Evolutionary conservation across 35 echinoderm and acorn worm genomes (phyloP), one percentile per base, ranked within the genome.

Genomic region (Holothuria glaberrima): DNA sequence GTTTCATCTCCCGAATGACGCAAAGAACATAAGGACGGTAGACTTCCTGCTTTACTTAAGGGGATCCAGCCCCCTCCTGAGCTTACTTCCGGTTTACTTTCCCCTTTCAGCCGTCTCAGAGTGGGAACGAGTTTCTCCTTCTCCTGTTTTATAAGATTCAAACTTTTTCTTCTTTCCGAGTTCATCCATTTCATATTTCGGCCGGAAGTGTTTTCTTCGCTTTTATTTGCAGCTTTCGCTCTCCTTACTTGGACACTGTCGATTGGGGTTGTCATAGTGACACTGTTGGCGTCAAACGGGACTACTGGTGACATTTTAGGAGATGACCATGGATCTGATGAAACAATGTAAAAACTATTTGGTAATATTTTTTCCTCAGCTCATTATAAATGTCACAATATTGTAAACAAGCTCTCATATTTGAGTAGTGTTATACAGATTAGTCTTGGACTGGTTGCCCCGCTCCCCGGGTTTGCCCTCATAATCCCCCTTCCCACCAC

Each of bases 161-260:
- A 41, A 14, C 21, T 9, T 75, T 22, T 75, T 45, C 41, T 31
- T 75, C 44, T 7, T 38, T 75, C 71, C 18, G 71, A 75, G 32
- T 32, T 9, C 19, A 75, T 31, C 14, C 12, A 21, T 41, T 75
- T 75, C 71, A 75, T 34, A 35, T 41, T 32, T 41, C 71, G 28
- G 16, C 22, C 24, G 22, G 34, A n/a, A 2, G 33, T 41, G 6
- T 38, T 75, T 75, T 75, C 71, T 38, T 75, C 71, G 29, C 29
- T 38, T 75, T 41, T 31, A 41, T 75, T 75, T 17, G 41, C 71
- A 44, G 71, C 41, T 45, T 75, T 75, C 22, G 71, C 71, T 38
- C 71, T 75, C 21, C 71, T 7, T 29, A 75, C 44, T 6, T 38
- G 71, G 9, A 38, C 71, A 75, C 71, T 75, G 44, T 75, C 71